A percentile compares a stretch with the other conserved stretches of the same genome.
phyloP scores from a whole-genome alignment of 2,797 vertebrate species.

The Phrynocephalus forsythii region DNA sequence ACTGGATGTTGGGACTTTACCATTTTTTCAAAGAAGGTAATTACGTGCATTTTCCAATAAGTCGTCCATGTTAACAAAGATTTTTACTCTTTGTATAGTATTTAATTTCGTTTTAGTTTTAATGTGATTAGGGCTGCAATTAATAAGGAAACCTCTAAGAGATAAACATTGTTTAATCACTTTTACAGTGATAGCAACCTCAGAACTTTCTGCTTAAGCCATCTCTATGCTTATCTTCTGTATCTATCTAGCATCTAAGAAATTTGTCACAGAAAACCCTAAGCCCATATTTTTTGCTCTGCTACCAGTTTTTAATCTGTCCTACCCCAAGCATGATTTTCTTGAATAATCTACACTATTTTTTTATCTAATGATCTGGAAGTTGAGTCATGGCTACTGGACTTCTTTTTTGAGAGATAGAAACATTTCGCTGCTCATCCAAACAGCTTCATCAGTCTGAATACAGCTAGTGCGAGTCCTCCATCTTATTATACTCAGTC shows the following conservation, averaged over 20 bases:
- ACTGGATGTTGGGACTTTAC: background rate
- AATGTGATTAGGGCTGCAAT: background rate
- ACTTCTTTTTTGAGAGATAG: too few species aligned
- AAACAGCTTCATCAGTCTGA: too few species aligned
- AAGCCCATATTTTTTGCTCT: background rate
- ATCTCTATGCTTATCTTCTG: background rate
- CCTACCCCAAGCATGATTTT: background rate
- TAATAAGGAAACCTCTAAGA: background rate
- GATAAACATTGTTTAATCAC: too few species aligned
- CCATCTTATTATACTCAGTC: too few species aligned
- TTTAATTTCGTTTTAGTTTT: background rate
- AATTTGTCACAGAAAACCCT: background rate
- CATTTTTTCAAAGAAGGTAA: background rate
- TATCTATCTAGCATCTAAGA: background rate
- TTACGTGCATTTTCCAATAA: background rate
- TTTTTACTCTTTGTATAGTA: background rate
- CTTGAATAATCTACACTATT: background rate
- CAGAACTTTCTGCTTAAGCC: background rate
- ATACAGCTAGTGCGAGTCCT: too few species aligned
- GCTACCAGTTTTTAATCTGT: background rate
- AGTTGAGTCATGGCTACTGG: too few species aligned
- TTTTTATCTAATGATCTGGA: background rate
- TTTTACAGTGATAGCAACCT: too few species aligned
- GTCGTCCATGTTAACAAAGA: background rate
- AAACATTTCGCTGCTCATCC: too few species aligned